Evolutionary conservation across 2,797 vertebrate genomes (phyloP).

Genomic region (Girardinus metallicus): DNA sequence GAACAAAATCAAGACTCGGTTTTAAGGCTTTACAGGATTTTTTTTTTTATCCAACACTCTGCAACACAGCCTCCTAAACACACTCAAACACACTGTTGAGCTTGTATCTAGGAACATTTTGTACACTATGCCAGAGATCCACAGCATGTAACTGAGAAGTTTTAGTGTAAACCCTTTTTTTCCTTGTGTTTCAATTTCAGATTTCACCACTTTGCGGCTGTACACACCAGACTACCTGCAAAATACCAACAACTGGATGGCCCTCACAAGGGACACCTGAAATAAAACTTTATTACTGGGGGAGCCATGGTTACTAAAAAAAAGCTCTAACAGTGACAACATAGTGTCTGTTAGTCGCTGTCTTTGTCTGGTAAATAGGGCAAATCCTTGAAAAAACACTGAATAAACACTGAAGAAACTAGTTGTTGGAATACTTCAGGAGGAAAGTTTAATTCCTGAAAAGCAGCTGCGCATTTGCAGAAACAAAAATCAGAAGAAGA

Average conservation of each 20-base stretch:
- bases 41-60: constrained; percentile 1
- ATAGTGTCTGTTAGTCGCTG: neutral
- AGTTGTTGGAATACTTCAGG: constrained; percentile 12
- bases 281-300: constrained; percentile 16
- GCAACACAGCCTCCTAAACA: constrained; percentile 8
- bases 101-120: constrained; percentile 24
- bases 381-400: neutral
- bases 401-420: neutral
- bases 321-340: neutral
- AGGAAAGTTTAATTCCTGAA: constrained; percentile 13
- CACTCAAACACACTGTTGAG: constrained; percentile 22
- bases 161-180: constrained; percentile 25
- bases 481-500: neutral
- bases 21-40: constrained; percentile 44
- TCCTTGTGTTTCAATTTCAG: neutral
- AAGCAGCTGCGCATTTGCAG: constrained; percentile 12
- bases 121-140: constrained; percentile 19
- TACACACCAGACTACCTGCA: constrained; percentile 4
- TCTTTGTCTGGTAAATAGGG: neutral
- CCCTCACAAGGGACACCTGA: neutral
- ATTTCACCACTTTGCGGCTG: neutral
- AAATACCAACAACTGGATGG: neutral
- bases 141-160: constrained; percentile 2
- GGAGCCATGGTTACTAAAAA: neutral
- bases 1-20: constrained; percentile 33